phyloP scores from a whole-genome alignment of 2,888 invertebrate species.

The Ectropis crepuscularia region DNA sequence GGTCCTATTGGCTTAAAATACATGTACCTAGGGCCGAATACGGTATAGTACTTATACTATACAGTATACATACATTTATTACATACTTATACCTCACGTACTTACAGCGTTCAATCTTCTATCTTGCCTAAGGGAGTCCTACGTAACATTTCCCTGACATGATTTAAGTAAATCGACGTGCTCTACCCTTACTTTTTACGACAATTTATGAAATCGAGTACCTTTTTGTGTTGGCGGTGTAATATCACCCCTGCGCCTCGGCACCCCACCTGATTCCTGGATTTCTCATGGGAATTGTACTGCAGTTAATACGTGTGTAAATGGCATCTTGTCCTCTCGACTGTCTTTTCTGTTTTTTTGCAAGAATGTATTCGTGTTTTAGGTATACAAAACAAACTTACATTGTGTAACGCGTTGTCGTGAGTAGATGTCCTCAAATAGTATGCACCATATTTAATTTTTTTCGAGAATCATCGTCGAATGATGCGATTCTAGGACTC shows the following conservation, averaged over 20 bases:
- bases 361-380: no score
- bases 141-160: conserved; percentile 16
- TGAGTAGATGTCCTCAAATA: no score
- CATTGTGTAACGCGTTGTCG: no score
- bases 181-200: conserved; percentile 47
- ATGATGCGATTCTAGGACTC: no score
- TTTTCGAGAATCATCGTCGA: no score
- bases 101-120: not conserved
- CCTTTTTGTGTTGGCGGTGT: conserved; percentile 52
- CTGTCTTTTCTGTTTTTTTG: not conserved
- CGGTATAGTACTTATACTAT: no score
- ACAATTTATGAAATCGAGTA: conserved; percentile 56
- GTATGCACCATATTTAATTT: no score
- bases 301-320: conserved; percentile 69
- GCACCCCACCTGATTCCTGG: conserved; percentile 67
- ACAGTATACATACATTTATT: no score
- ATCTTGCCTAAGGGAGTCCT: conserved; percentile 5
- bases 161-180: conserved; percentile 30
- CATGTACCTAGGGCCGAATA: no score
- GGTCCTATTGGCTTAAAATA: no score
- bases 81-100: no score
- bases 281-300: conserved; percentile 75
- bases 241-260: conserved; percentile 55
- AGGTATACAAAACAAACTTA: no score
- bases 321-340: conserved; percentile 42